Evolutionary conservation across 1,140 invertebrate genomes (phyloP).

Genomic region (Drosophila insularis): DNA sequence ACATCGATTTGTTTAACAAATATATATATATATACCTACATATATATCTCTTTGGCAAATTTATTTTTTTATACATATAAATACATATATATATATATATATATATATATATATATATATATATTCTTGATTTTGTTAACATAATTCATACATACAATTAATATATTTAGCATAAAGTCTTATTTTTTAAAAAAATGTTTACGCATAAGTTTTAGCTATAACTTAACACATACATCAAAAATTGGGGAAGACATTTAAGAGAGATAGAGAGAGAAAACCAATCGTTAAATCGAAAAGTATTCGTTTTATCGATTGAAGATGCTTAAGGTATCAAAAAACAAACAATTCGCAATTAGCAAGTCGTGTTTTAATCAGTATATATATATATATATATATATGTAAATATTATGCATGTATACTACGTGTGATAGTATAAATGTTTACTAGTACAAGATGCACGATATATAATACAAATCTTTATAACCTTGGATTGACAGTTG

Average conservation of each 20-base stretch:
- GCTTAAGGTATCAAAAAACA: conserved; percentile 18
- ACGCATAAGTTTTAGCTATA: conserved; percentile 1
- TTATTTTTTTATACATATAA: too few species aligned
- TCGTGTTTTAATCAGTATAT: conserved; percentile 47
- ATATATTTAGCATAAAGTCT: background rate
- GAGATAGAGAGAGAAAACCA: background rate
- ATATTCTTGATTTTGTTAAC: conserved; percentile 7
- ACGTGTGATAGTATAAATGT: background rate
- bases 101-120: background rate
- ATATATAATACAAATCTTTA: conserved; percentile 4
- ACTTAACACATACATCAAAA: conserved; percentile 9
- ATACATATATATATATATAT: background rate
- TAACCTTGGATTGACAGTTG: too few species aligned
- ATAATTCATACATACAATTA: background rate
- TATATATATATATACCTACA: conserved; percentile 18
- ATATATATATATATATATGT: conserved; percentile 29
- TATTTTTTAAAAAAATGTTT: background rate
- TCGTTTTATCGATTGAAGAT: background rate
- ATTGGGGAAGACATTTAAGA: conserved; percentile 5
- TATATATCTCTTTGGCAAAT: conserved; percentile 23
- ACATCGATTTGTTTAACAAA: conserved; percentile 4
- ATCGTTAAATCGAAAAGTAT: background rate
- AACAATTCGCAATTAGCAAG: conserved; percentile 56
- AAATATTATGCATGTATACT: conserved; percentile 11
- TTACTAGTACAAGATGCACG: conserved; percentile 1